These are phyloP conservation scores for Halcyon malimbica DNA, from an alignment of 2,113 vertebrate species.

Conservation along the genomic window DNA sequence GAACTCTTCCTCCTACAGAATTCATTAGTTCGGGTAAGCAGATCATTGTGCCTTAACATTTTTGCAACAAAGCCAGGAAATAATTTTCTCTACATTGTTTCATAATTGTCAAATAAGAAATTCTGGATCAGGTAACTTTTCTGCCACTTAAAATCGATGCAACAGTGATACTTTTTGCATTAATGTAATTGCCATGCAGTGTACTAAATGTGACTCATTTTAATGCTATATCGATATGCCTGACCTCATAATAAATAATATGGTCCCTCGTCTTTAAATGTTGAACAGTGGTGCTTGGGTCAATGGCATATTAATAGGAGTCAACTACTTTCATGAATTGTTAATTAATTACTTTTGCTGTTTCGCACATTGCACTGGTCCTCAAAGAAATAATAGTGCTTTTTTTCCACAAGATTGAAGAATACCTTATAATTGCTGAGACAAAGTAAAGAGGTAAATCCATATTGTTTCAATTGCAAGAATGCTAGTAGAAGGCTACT, in stretches of 20 bases:
- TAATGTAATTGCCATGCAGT: slow-evolving; percentile 45
- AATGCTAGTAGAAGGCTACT: neutral
- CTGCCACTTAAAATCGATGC: neutral
- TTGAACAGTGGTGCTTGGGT: slow-evolving; percentile 49
- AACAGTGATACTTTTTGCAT: slow-evolving; percentile 12
- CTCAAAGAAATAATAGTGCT: slow-evolving; percentile 23
- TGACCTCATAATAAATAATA: slow-evolving; percentile 71
- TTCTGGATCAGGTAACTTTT: neutral
- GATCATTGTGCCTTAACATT: neutral
- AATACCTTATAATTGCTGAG: neutral
- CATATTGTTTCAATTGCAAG: neutral
- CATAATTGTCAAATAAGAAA: neutral
- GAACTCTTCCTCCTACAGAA: neutral
- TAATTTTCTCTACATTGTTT: neutral
- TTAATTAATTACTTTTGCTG: slow-evolving; percentile 72
- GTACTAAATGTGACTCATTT: slow-evolving; percentile 66
- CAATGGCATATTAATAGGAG: slow-evolving; percentile 67
- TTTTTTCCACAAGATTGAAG: neutral
- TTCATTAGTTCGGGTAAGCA: neutral
- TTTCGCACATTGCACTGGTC: slow-evolving; percentile 46
- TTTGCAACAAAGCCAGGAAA: neutral
- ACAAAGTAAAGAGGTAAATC: neutral
- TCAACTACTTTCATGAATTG: slow-evolving; percentile 72
- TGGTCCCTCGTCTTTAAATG: slow-evolving; percentile 60
- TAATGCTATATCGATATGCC: slow-evolving; percentile 67